Evolutionary conservation across 1,140 invertebrate species (phyloP).

Genomic region (Tachypleus tridentatus): DNA sequence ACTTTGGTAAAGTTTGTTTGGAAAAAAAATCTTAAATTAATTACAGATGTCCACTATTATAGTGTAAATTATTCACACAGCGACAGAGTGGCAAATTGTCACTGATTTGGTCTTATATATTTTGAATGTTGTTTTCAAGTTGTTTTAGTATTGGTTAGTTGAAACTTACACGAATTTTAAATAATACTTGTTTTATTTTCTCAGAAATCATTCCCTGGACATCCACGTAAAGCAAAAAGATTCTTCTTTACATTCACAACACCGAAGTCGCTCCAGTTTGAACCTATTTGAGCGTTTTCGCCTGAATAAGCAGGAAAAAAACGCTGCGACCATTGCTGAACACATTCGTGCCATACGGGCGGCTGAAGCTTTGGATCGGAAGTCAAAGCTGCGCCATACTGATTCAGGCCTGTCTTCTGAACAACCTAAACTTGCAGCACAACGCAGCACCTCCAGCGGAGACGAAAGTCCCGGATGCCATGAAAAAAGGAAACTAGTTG

Average conservation of each 20-base stretch:
- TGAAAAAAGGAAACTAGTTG: constrained; percentile 16
- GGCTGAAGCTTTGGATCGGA: constrained; percentile 26
- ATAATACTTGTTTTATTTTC: constrained; percentile 1
- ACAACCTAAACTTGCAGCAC: constrained; percentile 7
- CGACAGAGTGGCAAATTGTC: no score
- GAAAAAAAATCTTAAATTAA: no score
- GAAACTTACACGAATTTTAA: no score
- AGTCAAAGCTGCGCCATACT: constrained; percentile 17
- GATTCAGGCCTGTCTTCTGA: constrained; percentile 7
- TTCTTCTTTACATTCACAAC: constrained; percentile 4
- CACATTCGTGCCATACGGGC: constrained; percentile 26
- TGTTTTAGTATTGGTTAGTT: no score
- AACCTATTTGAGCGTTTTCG: constrained; percentile 24
- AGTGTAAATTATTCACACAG: no score
- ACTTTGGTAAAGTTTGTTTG: no score
- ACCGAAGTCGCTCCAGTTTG: constrained; percentile 14
- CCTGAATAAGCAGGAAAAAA: constrained; percentile 26
- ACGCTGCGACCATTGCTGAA: constrained; percentile 25
- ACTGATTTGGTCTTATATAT: no score
- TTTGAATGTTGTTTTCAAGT: no score
- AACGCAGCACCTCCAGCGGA: constrained; percentile 12
- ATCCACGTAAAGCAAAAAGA: constrained; percentile 12
- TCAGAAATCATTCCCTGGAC: constrained; percentile 23
- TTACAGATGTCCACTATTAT: no score
- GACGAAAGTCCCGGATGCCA: constrained; percentile 8